A percentile compares a stretch with the other conserved stretches of the same genome.
phyloP scores from a whole-genome alignment of 1,140 invertebrate genomes.

The Dendroctonus ponderosae region DNA sequence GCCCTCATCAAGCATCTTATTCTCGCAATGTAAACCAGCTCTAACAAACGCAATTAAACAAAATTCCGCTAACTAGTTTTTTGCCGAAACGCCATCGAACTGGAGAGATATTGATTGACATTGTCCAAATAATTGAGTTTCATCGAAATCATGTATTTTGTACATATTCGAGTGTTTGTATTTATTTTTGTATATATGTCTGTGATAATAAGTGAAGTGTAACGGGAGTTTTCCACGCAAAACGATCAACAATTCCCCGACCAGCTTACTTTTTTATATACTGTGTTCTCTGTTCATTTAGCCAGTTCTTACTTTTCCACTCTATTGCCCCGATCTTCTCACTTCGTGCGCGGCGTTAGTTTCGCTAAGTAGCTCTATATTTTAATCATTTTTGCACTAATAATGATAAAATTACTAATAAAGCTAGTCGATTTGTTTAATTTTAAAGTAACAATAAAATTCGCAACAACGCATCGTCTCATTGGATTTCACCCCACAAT shows the following conservation, averaged over 20 bases:
- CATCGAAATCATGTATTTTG: constrained; percentile 20
- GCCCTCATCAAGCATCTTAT: too few species aligned
- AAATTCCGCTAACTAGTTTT: too few species aligned
- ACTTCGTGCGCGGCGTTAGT: too few species aligned
- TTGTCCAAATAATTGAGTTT: constrained; percentile 6
- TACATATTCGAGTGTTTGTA: constrained; percentile 25
- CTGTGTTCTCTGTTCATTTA: not conserved
- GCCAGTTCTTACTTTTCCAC: too few species aligned
- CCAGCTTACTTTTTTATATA: not conserved
- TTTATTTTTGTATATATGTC: constrained; percentile 42
- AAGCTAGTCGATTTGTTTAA: constrained; percentile 1
- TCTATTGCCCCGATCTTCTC: too few species aligned
- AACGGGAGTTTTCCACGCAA: constrained; percentile 11
- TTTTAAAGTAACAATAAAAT: constrained; percentile 1
- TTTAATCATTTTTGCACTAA: not conserved
- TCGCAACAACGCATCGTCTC: too few species aligned
- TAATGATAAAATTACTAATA: not conserved
- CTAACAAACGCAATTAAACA: too few species aligned
- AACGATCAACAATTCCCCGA: not conserved
- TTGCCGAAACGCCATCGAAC: too few species aligned
- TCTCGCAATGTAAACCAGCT: too few species aligned
- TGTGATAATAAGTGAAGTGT: constrained; percentile 40
- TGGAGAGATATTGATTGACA: too few species aligned
- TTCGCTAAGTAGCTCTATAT: too few species aligned
- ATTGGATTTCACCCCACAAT: too few species aligned